Base-by-base conservation (phyloP, 2,797 vertebrate species). In the Acridotheres tristis region DNA sequence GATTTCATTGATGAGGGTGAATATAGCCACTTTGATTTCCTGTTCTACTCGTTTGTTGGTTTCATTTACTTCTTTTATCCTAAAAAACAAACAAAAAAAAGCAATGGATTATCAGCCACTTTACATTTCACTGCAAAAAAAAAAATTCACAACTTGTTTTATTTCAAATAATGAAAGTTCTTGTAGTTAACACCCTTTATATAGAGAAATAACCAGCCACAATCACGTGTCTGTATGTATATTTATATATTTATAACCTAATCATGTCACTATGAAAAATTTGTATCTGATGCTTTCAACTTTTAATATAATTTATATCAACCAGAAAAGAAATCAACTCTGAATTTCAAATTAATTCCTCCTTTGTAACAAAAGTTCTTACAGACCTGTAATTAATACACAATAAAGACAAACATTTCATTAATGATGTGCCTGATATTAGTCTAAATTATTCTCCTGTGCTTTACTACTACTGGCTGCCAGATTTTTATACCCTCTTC, bases 1-100 rank as follows among this genome's bases (percentile, higher is more conserved):
- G 97, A 99, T 99, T 98, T 99, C 99, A 97, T 99, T 99, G 97
- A 99, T 99, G 85, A 99, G 99, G 42, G 99, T 99, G 97, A 99
- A 99, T 95, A 99, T 99, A 59, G 99, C 99, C 76, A 99, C 99
- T 98, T 99, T 99, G 97, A 99, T 99, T 96, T 99, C 99, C 90
- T 99, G 99, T 96, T 99, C 99, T 96, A 99, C 99, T 97, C 99
- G 98, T 97, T 98, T 99, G 94, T 99, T 99, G 8, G 99, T 99
- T 93, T 99, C 99, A 91, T 98, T 98, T 79, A 99, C 98, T 97
- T 99, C 99, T 98, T 99, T 99, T 97, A 99, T 98, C 98, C 99
- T 99, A 96, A 94, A 97, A 69, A 38, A 92, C 93, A 50, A n/a
- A 25, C 5, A 15, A 27, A 17, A 40, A 40, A 92, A 94, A 59